These are phyloP conservation scores for Astropecten irregularis DNA, from an alignment of 53 echinoderm and acorn worm species.

Conservation along the genomic window DNA sequence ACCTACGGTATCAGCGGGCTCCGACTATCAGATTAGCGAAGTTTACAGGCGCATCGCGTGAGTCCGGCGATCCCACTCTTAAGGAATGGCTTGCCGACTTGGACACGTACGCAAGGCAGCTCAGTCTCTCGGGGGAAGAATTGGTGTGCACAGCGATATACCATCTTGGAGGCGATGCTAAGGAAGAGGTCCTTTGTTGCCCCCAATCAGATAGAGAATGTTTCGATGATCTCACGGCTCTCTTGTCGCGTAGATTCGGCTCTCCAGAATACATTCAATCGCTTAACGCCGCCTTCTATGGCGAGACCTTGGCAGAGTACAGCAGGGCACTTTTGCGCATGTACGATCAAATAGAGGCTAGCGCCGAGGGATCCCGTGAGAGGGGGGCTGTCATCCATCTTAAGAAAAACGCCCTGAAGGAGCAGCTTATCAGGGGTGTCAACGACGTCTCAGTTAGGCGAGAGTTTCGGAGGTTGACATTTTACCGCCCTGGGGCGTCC, in stretches of 20 bases:
- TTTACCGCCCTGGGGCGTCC: background rate
- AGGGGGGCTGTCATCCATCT: background rate
- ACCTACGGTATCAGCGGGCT: background rate
- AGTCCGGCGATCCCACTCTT: background rate
- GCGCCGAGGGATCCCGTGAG: background rate
- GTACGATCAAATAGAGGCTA: background rate
- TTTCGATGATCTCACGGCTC: background rate
- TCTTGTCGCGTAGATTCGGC: constrained; percentile 32
- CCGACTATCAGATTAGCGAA: background rate
- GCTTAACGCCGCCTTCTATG: constrained; percentile 8
- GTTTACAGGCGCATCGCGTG: background rate
- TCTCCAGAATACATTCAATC: constrained; percentile 39
- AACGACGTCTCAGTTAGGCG: background rate
- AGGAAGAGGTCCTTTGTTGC: constrained; percentile 38
- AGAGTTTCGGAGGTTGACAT: background rate
- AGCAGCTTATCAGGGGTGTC: background rate
- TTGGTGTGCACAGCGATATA: constrained; percentile 10
- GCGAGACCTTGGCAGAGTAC: constrained; percentile 43
- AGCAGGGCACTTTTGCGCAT: background rate
- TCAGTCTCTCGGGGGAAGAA: background rate
- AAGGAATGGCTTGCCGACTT: constrained; percentile 54
- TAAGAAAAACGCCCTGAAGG: background rate
- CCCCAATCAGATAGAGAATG: background rate
- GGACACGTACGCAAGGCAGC: background rate
- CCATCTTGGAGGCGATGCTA: constrained; percentile 46